phyloP scores from a whole-genome alignment of 2,888 invertebrate genomes.

The Stenodera caucasica region DNA sequence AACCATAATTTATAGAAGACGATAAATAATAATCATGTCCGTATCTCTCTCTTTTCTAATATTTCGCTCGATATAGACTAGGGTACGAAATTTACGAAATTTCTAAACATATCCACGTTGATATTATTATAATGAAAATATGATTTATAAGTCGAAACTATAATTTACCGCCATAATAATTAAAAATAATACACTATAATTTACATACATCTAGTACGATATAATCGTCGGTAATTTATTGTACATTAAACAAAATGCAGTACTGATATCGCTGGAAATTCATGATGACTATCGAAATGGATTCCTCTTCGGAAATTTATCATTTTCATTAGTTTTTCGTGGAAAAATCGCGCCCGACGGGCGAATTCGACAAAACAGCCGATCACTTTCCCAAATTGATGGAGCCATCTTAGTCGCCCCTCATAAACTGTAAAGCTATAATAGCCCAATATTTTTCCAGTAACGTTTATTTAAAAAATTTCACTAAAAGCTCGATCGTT shows the following conservation, averaged over 20 bases:
- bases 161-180: background rate
- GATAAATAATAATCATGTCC: background rate
- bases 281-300: background rate
- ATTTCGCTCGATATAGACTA: background rate
- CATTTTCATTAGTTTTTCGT: too few species aligned
- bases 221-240: background rate
- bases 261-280: background rate
- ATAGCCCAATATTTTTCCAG: slow-evolving; percentile 11
- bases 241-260: background rate
- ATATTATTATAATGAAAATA: background rate
- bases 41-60: background rate
- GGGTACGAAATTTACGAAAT: too few species aligned
- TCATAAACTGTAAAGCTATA: slow-evolving; percentile 4
- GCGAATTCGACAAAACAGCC: background rate
- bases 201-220: background rate
- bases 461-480: too few species aligned
- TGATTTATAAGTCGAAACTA: background rate
- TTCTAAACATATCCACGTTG: background rate
- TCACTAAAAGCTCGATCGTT: too few species aligned
- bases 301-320: background rate
- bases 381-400: background rate
- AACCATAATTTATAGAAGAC: background rate
- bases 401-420: background rate
- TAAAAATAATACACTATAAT: background rate
- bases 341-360: background rate